These are phyloP conservation scores for Orius laevigatus DNA, from an alignment of 1,140 invertebrate genomes.

Conservation along the genomic window DNA sequence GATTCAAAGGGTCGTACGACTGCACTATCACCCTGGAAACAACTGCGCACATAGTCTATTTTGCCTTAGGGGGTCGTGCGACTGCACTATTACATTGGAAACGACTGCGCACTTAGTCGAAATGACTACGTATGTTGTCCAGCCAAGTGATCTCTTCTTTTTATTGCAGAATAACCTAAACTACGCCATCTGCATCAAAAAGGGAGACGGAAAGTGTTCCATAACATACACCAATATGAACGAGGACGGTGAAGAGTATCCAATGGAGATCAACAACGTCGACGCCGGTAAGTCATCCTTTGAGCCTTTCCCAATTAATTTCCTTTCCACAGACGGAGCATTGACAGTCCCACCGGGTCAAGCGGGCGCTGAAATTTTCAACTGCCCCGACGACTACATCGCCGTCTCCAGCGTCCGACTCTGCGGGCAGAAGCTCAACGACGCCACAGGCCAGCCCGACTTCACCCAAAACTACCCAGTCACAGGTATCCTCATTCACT, in stretches of 20 bases:
- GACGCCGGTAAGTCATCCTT: constrained; percentile 31
- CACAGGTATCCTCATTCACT: constrained; percentile 31
- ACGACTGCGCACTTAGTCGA: no score
- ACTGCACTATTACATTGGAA: no score
- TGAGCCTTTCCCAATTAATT: background rate
- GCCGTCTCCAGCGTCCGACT: constrained; percentile 45
- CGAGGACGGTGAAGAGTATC: constrained; percentile 29
- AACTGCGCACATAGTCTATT: no score
- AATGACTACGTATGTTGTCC: no score
- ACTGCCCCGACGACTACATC: constrained; percentile 56
- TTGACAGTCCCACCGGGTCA: constrained; percentile 40
- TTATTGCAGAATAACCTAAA: constrained; percentile 55
- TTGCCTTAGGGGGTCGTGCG: no score
- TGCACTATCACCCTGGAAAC: no score
- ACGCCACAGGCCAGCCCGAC: constrained; percentile 39
- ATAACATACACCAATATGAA: constrained; percentile 42
- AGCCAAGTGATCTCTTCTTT: background rate
- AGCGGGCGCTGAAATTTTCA: constrained; percentile 50
- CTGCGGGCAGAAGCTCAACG: constrained; percentile 56
- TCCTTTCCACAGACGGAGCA: constrained; percentile 31
- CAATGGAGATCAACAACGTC: constrained; percentile 46
- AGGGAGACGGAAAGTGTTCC: constrained; percentile 41
- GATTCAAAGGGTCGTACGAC: no score
- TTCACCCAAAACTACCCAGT: constrained; percentile 46
- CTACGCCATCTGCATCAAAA: constrained; percentile 56